Base-by-base conservation (phyloP, 2,113 vertebrate genomes). In the Numida meleagris region DNA sequence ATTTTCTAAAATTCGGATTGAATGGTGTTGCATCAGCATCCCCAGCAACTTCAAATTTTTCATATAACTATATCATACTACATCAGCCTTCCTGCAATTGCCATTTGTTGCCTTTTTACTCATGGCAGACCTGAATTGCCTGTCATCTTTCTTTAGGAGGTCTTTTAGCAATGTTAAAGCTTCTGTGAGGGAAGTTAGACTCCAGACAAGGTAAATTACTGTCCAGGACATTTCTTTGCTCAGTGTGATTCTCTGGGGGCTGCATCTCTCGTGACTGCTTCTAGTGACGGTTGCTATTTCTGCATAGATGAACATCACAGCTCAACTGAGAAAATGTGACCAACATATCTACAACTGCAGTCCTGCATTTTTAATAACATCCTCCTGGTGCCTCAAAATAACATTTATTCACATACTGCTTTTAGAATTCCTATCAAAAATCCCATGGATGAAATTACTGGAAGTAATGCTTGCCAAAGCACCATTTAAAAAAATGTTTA, bases 271-370 rank as follows among this genome's bases (percentile, higher is more conserved):
- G 65, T 78, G 85, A 71, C 78, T 72, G n/a, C 75, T 90, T 79
- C 92, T 88, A 48, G 68, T 85, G 89, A 74, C 63, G 82, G 78
- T 76, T 79, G 79, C 79, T 96, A 33, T 90, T 93, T 94, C 86
- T 94, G 85, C 79, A 88, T 79, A 86, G 76, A 51, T 68, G 85
- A 81, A 82, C 5, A 9, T 36, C 71, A 63, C 43, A 74, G 57
- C 89, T 94, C 75, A 89, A 75, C 71, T 86, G 51, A 74, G 72
- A 74, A 91, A 91, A 88, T 48, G 43, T 45, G 73, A 94, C 40
- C 90, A 90, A 46, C 59, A 10, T 14, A n/a, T 13, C 86, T 34
- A 77, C 86, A 94, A 82, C 53, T 96, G 53, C 81, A 89, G 29
- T 55, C 29, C 58, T 76, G 55, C 65, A 74, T 80, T 85, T 90